Evolutionary conservation across 2,888 invertebrate species (phyloP), one percentile per base, ranked within the genome.

Genomic region (Nephrotoma appendiculata): DNA sequence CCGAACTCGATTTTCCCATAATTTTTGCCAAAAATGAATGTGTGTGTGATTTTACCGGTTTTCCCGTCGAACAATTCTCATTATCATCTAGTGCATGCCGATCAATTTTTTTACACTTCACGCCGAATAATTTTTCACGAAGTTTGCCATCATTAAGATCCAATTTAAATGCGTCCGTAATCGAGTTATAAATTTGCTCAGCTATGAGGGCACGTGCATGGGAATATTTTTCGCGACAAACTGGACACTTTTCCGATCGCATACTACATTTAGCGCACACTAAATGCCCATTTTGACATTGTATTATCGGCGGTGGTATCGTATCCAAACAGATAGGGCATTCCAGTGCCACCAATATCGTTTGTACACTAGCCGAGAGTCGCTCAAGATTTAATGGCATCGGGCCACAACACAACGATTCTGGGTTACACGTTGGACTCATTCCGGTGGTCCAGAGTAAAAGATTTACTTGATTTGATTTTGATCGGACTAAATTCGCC

Each of bases 311-410:
- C 11, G 94, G 93, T 57, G 92, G 90, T 87, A 94, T 94, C 86
- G 93, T 94, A 88, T 94, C 93, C 88, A 94, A 90, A 89, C 95
- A 95, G 84, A 95, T 93, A 31, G 95, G 95, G 89, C 95, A 95
- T 89, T 95, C 95, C 88, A 95, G 90, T 88, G 92, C 91, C 86
- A 91, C 89, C 84, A 94, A 90, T 87, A 93, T 92, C 86, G 92
- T 91, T 87, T 93, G 92, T 89, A 93, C 92, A 88, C 93, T 92
- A 12, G 92, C 91, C 52, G 93, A 92, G 9, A 93, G 91, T 1
- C 93, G 91, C 89, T 93, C 93, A 86, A 93, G 89, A 88, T 92
- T 93, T 88, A 91, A 90, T 71, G 93, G 93, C 92, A 93, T 92
- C 15, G 93, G 93, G 45, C 92, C 93, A 89, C 93, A 93, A 88